Evolutionary conservation across 2,888 invertebrate species (phyloP).

Genomic region (Drosophila niveifrons): DNA sequence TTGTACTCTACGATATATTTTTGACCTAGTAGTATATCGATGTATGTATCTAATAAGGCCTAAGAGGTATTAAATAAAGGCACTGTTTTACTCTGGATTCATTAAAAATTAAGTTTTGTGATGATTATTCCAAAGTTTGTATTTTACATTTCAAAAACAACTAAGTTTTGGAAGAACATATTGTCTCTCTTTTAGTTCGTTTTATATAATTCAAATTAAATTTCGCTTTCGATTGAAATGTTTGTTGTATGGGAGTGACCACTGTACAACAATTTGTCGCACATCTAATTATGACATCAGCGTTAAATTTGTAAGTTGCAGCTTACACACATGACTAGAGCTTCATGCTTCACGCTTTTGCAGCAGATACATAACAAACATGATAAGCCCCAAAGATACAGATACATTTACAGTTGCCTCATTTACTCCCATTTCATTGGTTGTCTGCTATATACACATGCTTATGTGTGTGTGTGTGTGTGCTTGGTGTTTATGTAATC

Average conservation of each 20-base stretch:
- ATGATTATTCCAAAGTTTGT: no score
- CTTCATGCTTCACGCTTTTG: constrained; percentile 18
- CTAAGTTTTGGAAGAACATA: no score
- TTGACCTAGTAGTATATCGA: no score
- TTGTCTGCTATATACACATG: constrained; percentile 14
- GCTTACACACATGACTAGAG: neutral
- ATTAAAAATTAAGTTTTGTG: no score
- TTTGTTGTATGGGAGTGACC: neutral
- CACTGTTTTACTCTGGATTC: no score
- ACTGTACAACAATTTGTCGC: neutral
- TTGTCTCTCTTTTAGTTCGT: no score
- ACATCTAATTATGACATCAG: constrained; percentile 27
- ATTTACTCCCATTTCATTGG: constrained; percentile 58
- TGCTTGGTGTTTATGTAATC: constrained; percentile 53
- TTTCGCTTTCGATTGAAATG: no score
- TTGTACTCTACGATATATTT: no score
- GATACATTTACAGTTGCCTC: constrained; percentile 33
- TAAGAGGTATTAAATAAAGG: no score
- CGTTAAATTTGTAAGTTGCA: neutral
- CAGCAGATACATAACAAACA: constrained; percentile 29
- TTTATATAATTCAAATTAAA: no score
- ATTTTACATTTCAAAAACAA: no score
- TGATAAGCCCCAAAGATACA: constrained; percentile 26
- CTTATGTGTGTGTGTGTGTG: constrained; percentile 17
- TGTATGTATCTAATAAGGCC: no score